Base-by-base conservation (phyloP, 1,140 invertebrate species). In the Drosophila nasuta region DNA sequence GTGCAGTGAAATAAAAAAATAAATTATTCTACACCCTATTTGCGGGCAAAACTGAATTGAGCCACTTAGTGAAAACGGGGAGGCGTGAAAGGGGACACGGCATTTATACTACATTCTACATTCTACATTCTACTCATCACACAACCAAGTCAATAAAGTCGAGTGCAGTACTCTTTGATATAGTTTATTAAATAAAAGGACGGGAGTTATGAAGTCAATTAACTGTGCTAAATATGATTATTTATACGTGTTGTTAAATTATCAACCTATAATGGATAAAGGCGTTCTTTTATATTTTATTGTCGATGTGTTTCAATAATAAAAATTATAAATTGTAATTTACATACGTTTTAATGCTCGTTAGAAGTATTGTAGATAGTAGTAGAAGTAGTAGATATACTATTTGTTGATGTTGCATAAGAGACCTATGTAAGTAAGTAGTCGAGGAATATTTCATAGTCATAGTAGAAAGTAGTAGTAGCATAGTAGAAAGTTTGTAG, bases 301-400 rank as follows among this genome's bases (percentile, higher is more conserved):
- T 70, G 38, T 25, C 45, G 3, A 35, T 45, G 58, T 43, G 43
- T 72, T 52, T 66, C 13, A 35, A 41, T 2, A 52, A 74, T 49
- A 70, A 64, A 59, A 64, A 59, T 67, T 28, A 76, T 38, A 30
- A 73, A 65, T 67, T 65, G 51, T 17, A 76, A 70, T 58, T 86
- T 74, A 79, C 82, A 73, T 80, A 88, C 82, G 72, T 81, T 81
- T 79, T 41, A 76, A 82, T 77, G 56, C 69, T 67, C 59, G 41
- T 77, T 56, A 64, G 58, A 77, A 80, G 68, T 81, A 67, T 75
- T 79, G 79, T 56, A 66, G 74, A 65, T 67, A 52, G 60, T 60
- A 65, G 59, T 33, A 33, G 33, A 48, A 59, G 33, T 69, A 54
- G 52, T 45, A 25, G 20, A 25, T 25, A 25, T 25, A 70, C 58